A percentile compares a stretch with the other conserved stretches of the same genome.
phyloP scores from a whole-genome alignment of 2,888 invertebrate genomes.

The Standfussiana lucernea region DNA sequence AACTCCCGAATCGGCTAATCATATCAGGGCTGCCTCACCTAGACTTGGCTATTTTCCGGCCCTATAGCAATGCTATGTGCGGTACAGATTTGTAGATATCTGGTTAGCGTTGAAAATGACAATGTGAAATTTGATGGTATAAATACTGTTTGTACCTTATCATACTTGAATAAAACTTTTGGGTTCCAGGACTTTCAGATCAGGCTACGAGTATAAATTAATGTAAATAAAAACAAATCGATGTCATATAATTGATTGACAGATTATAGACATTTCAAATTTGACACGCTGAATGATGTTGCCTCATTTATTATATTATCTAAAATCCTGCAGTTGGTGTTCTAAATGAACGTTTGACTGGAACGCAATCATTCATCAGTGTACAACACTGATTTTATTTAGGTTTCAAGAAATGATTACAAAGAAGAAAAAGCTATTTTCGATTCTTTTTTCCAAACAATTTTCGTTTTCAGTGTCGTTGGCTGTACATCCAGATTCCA shows the following conservation, averaged over 20 bases:
- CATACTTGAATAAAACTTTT: not conserved
- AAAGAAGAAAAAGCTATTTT: not conserved
- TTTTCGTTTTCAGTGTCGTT: conserved; percentile 10
- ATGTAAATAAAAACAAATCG: not conserved
- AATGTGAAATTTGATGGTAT: not conserved
- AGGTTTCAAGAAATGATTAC: not conserved
- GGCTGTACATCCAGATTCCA: conserved; percentile 54
- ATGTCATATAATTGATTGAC: not conserved
- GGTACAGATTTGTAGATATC: not conserved
- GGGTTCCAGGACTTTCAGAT: not conserved
- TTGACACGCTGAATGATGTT: not conserved
- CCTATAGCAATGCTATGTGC: not conserved
- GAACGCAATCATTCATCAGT: not conserved
- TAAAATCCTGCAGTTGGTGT: not conserved
- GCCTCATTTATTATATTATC: conserved; percentile 4
- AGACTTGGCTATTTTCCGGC: no score
- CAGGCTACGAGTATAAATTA: not conserved
- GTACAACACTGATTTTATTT: not conserved
- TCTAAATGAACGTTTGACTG: not conserved
- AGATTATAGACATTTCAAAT: not conserved
- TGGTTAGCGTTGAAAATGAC: not conserved
- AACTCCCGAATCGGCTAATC: not conserved
- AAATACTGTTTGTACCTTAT: not conserved
- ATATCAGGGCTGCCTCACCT: not conserved
- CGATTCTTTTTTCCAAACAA: not conserved